Percentiles rank a stretch among this genome's conserved stretches.
phyloP scores from a whole-genome alignment of 1,140 invertebrate species.

The Drosophila nigromelanica region DNA sequence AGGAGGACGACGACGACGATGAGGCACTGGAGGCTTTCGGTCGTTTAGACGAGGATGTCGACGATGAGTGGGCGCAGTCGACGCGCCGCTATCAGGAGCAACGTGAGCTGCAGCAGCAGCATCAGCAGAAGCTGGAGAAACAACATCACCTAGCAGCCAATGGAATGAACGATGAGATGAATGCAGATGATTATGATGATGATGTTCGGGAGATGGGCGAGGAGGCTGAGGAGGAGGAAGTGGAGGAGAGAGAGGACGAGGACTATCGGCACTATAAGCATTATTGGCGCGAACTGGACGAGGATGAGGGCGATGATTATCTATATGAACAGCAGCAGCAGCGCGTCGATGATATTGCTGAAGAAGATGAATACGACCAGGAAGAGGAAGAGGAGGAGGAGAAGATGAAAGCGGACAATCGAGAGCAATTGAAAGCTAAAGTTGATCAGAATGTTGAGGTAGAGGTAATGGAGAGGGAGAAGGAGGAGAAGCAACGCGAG shows the following conservation, averaged over 20 bases:
- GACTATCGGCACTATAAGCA: constrained; percentile 74
- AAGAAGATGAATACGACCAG: constrained; percentile 60
- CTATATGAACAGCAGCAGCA: constrained; percentile 70
- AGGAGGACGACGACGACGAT: constrained; percentile 77
- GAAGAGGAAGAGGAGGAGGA: constrained; percentile 25
- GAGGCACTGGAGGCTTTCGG: constrained; percentile 74
- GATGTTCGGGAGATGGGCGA: constrained; percentile 27
- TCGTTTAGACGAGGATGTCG: constrained; percentile 64
- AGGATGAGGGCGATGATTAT: constrained; percentile 70
- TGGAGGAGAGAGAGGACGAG: constrained; percentile 50
- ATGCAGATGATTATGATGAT: constrained; percentile 36
- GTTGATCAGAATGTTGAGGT: constrained; percentile 36
- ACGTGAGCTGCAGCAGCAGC: constrained; percentile 49
- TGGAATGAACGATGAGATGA: constrained; percentile 23
- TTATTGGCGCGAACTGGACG: constrained; percentile 70
- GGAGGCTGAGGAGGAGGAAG: constrained; percentile 9
- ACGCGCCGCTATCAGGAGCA: constrained; percentile 66
- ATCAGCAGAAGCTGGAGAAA: constrained; percentile 36
- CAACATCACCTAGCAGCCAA: constrained; percentile 1
- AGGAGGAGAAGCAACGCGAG: constrained; percentile 31
- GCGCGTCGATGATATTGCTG: constrained; percentile 61
- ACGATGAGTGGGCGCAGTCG: constrained; percentile 68
- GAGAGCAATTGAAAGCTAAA: constrained; percentile 60
- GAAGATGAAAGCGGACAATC: constrained; percentile 56
- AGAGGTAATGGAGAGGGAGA: constrained; percentile 16